Evolutionary conservation across 2,113 vertebrate species (phyloP).

Genomic region (Antigone vipio): DNA sequence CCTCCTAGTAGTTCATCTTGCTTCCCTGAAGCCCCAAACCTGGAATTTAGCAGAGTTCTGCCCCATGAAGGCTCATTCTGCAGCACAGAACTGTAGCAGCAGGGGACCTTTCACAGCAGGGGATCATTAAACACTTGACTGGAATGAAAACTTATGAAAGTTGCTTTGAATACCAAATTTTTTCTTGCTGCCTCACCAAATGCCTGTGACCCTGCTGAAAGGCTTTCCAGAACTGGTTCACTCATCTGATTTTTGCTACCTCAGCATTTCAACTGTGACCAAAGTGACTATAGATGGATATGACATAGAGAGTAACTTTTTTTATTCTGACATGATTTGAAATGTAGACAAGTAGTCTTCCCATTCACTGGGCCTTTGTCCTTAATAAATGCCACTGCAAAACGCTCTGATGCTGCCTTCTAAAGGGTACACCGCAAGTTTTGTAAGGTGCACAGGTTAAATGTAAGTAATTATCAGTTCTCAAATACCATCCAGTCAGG

Average conservation of each 20-base stretch:
- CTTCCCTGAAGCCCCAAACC: neutral
- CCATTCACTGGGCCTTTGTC: neutral
- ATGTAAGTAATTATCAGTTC: conserved; percentile 46
- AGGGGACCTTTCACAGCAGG: neutral
- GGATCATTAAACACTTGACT: conserved; percentile 10
- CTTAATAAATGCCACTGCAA: neutral
- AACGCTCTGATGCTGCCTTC: neutral
- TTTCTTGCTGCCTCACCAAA: neutral
- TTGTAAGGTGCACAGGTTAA: neutral
- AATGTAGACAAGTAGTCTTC: neutral
- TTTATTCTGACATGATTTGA: neutral
- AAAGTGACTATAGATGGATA: neutral
- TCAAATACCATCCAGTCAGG: neutral
- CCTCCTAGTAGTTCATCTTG: neutral
- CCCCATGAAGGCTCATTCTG: neutral
- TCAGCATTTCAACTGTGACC: neutral
- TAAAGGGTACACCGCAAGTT: neutral
- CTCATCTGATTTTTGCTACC: neutral
- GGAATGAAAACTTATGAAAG: neutral
- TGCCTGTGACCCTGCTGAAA: neutral
- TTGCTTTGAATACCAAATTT: conserved; percentile 26
- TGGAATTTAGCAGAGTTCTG: neutral
- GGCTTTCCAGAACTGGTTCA: neutral
- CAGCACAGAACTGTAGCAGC: neutral
- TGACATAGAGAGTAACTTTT: neutral